Evolutionary conservation across 2,113 vertebrate species (phyloP).

Genomic region (Condylura cristata): DNA sequence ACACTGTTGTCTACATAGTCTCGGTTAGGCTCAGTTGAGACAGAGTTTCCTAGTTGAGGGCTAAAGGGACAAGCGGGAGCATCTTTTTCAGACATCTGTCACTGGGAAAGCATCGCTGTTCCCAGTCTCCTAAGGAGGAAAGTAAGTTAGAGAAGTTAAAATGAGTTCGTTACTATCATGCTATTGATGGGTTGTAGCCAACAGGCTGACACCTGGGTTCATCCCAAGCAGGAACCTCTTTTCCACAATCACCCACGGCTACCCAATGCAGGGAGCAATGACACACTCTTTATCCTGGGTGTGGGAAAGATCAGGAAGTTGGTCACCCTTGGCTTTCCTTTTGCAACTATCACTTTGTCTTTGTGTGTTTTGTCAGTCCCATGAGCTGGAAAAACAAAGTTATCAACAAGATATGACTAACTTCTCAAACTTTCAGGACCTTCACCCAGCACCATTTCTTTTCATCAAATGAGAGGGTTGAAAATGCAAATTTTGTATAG

Average conservation of each 20-base stretch:
- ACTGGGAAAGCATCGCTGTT: not conserved
- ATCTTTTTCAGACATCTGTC: not conserved
- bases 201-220: not conserved
- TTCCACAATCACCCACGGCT: not conserved
- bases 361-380: not conserved
- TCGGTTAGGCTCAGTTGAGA: not conserved
- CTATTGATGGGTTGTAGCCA: not conserved
- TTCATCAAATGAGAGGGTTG: constrained; percentile 8
- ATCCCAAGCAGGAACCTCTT: not conserved
- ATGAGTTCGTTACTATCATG: not conserved
- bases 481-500: constrained; percentile 20
- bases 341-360: not conserved
- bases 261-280: not conserved
- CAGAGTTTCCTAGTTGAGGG: not conserved
- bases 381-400: not conserved
- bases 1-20: not conserved
- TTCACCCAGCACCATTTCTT: not conserved
- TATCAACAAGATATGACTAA: not conserved
- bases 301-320: constrained; percentile 2
- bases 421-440: not conserved
- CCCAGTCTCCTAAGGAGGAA: not conserved
- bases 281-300: not conserved
- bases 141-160: not conserved
- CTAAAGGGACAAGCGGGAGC: not conserved
- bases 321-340: not conserved